Evolutionary conservation across 2,888 invertebrate genomes (phyloP), one percentile per base, ranked within the genome.

Genomic region (Dolomedes plantarius): DNA sequence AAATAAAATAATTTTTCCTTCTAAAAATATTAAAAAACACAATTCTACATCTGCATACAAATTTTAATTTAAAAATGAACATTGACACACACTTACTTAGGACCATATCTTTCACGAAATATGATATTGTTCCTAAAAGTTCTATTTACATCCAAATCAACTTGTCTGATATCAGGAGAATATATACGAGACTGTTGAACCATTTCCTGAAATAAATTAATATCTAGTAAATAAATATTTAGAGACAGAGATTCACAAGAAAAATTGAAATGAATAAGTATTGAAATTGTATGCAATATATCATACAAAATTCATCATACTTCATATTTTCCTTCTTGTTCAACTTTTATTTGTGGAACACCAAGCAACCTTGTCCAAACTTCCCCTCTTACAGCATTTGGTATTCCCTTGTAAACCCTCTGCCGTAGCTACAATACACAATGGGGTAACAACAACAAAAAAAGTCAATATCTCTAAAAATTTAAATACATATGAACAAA

Each of bases 121-220:
- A 93, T 96, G 90, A 97, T 95, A 92, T 99, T 97, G 93, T 99
- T 98, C 90, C 99, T 94, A 92, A 98, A 99, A 91, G 99, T 99
- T 90, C 99, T 94, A 92, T 99, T 99, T 11, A 99, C 98, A 93
- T 99, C 99, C 36, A 99, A 95, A 93, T 99, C 99, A 90, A 99
- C 99, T 93, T 99, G 99, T 89, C 98, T 94, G 88, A 98, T 97
- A 92, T 99, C 98, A 27, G 98, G 97, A 11, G 98, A 98, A 94
- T 97, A 96, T 89, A 95, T 94, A 89, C 96, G 94, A 16, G 98
- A 97, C 89, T 97, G 92, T 90, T 94, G 93, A 90, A 96, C 93
- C 97, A 99, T 98, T 92, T 96, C 95, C 90, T 93, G 89, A 16
- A 90, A 62, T 23, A 56, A 56, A 56, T 56, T 23, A 3, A 23